A percentile compares a stretch with the other conserved stretches of the same genome.
Evolutionary conservation across 2,888 invertebrate genomes (phyloP).

Genomic region (Caenorhabditis sp.): DNA sequence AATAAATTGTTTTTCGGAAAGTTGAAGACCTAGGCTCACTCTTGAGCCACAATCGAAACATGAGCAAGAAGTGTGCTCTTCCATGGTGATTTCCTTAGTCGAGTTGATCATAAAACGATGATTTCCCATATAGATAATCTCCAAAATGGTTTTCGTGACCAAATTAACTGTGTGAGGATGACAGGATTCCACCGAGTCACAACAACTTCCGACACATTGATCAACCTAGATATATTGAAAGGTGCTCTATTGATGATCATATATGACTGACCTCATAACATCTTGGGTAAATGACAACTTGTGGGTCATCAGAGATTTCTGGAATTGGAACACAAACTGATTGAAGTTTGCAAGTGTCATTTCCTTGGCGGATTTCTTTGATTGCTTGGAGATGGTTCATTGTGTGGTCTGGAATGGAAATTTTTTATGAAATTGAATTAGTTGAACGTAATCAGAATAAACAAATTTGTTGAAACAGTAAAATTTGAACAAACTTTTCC

Average conservation of each 20-base stretch:
- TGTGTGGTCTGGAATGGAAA: slow-evolving; percentile 13
- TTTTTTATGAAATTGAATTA: not conserved
- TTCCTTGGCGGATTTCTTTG: slow-evolving; percentile 42
- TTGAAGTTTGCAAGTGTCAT: slow-evolving; percentile 49
- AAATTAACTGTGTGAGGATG: slow-evolving; percentile 44
- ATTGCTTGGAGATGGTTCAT: slow-evolving; percentile 15
- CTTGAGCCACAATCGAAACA: slow-evolving; percentile 48
- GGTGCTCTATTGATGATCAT: too few relatives aligned
- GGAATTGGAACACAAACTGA: slow-evolving; percentile 49
- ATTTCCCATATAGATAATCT: slow-evolving; percentile 47
- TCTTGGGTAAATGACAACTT: slow-evolving; percentile 41
- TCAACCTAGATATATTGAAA: too few relatives aligned
- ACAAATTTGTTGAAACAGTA: too few relatives aligned
- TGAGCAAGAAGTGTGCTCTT: slow-evolving; percentile 55
- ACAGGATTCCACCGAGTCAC: slow-evolving; percentile 43
- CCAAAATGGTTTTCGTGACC: slow-evolving; percentile 41
- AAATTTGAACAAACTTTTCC: too few relatives aligned
- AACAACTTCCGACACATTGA: slow-evolving; percentile 57
- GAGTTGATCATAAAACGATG: slow-evolving; percentile 49
- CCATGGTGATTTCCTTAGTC: slow-evolving; percentile 54
- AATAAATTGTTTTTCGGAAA: not conserved
- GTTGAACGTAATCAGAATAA: too few relatives aligned
- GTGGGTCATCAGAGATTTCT: slow-evolving; percentile 38
- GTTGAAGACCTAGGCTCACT: slow-evolving; percentile 13
- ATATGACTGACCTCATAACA: slow-evolving; percentile 40